phyloP scores from a whole-genome alignment of 2,888 invertebrate genomes.

The Melieria crassipennis region DNA sequence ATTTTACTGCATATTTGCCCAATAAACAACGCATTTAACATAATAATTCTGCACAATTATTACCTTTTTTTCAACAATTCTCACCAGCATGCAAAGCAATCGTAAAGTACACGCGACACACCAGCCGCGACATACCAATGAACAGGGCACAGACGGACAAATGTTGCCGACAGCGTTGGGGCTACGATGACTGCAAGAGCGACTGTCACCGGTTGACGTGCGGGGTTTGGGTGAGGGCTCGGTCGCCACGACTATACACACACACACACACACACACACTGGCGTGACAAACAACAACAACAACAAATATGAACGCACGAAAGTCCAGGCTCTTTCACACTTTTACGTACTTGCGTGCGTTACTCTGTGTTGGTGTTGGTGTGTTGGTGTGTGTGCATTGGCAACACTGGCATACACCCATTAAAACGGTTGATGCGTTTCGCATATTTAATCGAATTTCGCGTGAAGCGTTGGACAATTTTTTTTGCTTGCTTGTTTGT shows the following conservation, averaged over 20 bases:
- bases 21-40: constrained; percentile 43
- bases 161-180: not conserved
- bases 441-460: constrained; percentile 43
- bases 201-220: not conserved
- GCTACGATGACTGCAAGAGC: not conserved
- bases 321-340: not conserved
- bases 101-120: constrained; percentile 9
- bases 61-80: constrained; percentile 22
- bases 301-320: not conserved
- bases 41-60: constrained; percentile 46
- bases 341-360: not conserved
- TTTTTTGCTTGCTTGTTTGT: not conserved
- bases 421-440: constrained; percentile 40
- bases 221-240: too few relatives aligned
- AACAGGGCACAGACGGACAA: not conserved
- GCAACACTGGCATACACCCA: constrained; percentile 27
- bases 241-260: too few relatives aligned
- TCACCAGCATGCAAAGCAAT: constrained; percentile 25
- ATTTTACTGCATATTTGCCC: constrained; percentile 22
- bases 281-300: constrained; percentile 2
- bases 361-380: not conserved
- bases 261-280: too few relatives aligned
- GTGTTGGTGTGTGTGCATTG: not conserved
- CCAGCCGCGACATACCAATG: not conserved
- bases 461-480: not conserved